Evolutionary conservation across 2,113 vertebrate species (phyloP).

Genomic region (Sakesphorus luctuosus): DNA sequence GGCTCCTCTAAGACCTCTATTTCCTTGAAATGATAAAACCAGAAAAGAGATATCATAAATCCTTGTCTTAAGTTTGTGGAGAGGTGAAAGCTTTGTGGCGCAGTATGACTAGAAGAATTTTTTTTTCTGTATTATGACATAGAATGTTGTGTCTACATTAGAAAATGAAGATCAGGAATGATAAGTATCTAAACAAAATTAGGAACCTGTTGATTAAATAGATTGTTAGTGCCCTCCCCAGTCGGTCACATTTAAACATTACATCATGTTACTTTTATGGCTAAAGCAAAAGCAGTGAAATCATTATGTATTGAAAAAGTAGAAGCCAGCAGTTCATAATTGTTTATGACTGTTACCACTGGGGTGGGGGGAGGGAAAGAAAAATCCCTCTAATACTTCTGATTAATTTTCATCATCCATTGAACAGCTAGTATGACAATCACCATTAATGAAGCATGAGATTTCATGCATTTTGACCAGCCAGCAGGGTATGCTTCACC

Average conservation of each 20-base stretch:
- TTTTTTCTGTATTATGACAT: not conserved
- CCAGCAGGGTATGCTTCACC: constrained; percentile 52
- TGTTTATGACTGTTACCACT: constrained; percentile 58
- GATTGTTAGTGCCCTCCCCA: not conserved
- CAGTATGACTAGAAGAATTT: not conserved
- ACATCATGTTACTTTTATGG: not conserved
- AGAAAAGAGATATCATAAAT: not conserved
- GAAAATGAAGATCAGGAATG: not conserved
- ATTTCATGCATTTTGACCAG: constrained; percentile 65
- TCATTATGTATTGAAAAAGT: constrained; percentile 1
- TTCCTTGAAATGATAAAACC: not conserved
- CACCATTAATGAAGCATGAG: constrained; percentile 76
- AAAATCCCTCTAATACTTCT: constrained; percentile 40
- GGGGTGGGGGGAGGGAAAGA: no score
- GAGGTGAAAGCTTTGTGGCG: not conserved
- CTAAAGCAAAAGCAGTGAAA: constrained; percentile 35
- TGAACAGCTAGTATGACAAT: constrained; percentile 74
- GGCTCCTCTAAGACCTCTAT: not conserved
- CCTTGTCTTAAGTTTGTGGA: not conserved
- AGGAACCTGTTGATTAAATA: not conserved
- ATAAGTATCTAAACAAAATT: not conserved
- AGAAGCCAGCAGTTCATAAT: constrained; percentile 55
- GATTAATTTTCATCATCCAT: constrained; percentile 76
- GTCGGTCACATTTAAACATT: not conserved
- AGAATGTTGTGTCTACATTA: not conserved